phyloP scores from a whole-genome alignment of 2,113 vertebrate genomes.

The Ailuropoda melanoleuca region DNA sequence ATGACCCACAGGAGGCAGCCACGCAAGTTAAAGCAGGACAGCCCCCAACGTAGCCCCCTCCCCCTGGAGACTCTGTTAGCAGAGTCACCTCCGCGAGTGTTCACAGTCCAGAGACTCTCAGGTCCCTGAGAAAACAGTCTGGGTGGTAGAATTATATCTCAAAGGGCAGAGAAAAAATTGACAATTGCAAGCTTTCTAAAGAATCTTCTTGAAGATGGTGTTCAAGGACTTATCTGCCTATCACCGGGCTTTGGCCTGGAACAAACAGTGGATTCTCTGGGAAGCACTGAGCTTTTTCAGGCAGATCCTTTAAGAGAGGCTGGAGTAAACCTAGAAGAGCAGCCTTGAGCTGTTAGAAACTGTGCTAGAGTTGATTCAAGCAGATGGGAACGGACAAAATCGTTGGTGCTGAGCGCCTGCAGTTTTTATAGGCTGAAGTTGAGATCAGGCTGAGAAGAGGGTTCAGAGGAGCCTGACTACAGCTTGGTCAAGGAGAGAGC shows the following conservation, averaged over 20 bases:
- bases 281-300: neutral
- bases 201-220: neutral
- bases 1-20: neutral
- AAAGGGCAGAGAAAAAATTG: neutral
- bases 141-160: neutral
- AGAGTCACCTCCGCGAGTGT: neutral
- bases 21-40: neutral
- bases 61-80: neutral
- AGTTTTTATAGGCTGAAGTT: neutral
- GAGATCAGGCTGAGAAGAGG: neutral
- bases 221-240: neutral
- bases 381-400: neutral
- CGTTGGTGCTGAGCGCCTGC: neutral
- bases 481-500: neutral
- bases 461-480: neutral
- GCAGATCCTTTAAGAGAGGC: neutral
- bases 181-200: neutral
- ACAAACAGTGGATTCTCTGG: neutral
- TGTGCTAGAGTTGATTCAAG: neutral
- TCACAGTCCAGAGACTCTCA: neutral
- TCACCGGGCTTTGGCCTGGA: neutral
- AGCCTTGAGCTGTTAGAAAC: neutral
- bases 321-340: neutral
- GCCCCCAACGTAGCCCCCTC: neutral
- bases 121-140: too few relatives aligned